Conservation (phyloP, 2,888 invertebrate species). For the Drosophila peninsularis region DNA sequence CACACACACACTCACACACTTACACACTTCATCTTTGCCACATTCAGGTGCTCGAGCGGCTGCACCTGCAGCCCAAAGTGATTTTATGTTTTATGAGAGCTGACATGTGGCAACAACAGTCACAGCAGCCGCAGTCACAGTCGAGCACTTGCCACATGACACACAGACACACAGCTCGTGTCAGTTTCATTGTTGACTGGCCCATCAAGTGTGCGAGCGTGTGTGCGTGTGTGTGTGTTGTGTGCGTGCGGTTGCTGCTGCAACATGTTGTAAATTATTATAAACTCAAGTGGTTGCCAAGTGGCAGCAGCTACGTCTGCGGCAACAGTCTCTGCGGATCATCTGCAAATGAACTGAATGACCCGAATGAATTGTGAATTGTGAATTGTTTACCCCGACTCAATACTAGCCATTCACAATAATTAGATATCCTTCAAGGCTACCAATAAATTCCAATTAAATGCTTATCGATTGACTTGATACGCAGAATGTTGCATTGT, state of each 20-base stretch:
- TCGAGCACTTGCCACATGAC: constrained; percentile 50
- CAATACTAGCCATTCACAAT: constrained; percentile 11
- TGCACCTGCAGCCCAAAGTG: constrained; percentile 61
- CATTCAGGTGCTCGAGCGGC: constrained; percentile 41
- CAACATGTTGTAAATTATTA: constrained; percentile 72
- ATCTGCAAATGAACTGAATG: constrained; percentile 43
- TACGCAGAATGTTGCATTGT: not conserved
- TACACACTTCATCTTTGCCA: constrained; percentile 34
- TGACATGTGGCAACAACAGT: constrained; percentile 75
- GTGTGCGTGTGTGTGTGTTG: constrained; percentile 19
- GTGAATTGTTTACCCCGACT: not conserved
- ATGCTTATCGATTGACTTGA: constrained; percentile 7
- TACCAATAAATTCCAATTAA: constrained; percentile 18
- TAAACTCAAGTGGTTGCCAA: constrained; percentile 66
- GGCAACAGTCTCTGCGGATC: constrained; percentile 41
- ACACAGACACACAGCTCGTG: constrained; percentile 37
- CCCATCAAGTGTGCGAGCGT: constrained; percentile 22
- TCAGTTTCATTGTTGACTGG: constrained; percentile 61
- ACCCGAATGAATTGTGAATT: constrained; percentile 6
- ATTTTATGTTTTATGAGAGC: constrained; percentile 78
- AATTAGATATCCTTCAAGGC: constrained; percentile 24
- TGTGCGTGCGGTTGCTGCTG: constrained; percentile 56
- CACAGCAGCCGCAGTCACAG: constrained; percentile 56
- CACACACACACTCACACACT: constrained; percentile 21
- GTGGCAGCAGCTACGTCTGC: constrained; percentile 45